A percentile compares a stretch with the other conserved stretches of the same genome.
These are phyloP conservation scores for Neoniphon sammara DNA, from an alignment of 2,797 vertebrate species.

Conservation along the genomic window DNA sequence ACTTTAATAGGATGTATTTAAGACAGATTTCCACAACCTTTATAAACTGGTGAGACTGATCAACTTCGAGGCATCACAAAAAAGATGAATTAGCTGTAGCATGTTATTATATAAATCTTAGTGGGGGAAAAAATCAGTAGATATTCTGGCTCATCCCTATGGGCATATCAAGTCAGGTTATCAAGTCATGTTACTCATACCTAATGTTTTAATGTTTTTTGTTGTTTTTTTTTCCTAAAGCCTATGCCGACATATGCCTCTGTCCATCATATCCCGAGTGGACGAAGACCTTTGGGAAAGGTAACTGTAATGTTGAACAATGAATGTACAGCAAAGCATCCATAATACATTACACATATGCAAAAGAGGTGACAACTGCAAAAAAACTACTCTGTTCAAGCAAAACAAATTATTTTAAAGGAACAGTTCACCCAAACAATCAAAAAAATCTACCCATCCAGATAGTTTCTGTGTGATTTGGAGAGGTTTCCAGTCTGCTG, in stretches of 20 bases:
- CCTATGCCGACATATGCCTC: slow-evolving; percentile 70
- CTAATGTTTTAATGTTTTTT: not conserved
- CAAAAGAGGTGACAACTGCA: not conserved
- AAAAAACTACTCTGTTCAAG: not conserved
- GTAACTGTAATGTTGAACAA: slow-evolving; percentile 43
- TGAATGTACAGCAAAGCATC: not conserved
- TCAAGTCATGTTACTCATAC: not conserved
- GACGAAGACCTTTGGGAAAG: slow-evolving; percentile 75
- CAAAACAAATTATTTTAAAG: not conserved
- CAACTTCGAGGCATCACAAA: too few relatives aligned
- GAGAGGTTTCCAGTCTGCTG: too few relatives aligned
- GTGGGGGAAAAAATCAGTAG: too few relatives aligned
- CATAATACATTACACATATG: not conserved
- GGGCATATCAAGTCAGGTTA: not conserved
- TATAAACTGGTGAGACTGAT: too few relatives aligned
- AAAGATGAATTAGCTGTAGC: too few relatives aligned
- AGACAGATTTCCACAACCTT: too few relatives aligned
- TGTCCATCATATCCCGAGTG: slow-evolving; percentile 67
- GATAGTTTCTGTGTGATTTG: too few relatives aligned
- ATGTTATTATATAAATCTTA: too few relatives aligned
- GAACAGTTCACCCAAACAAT: too few relatives aligned
- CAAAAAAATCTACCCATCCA: too few relatives aligned
- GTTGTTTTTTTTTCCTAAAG: slow-evolving; percentile 56
- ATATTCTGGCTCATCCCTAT: too few relatives aligned
- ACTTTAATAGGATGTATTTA: too few relatives aligned